phyloP scores from a whole-genome alignment of 2,797 vertebrate species.

The Lagocephalus sceleratus region DNA sequence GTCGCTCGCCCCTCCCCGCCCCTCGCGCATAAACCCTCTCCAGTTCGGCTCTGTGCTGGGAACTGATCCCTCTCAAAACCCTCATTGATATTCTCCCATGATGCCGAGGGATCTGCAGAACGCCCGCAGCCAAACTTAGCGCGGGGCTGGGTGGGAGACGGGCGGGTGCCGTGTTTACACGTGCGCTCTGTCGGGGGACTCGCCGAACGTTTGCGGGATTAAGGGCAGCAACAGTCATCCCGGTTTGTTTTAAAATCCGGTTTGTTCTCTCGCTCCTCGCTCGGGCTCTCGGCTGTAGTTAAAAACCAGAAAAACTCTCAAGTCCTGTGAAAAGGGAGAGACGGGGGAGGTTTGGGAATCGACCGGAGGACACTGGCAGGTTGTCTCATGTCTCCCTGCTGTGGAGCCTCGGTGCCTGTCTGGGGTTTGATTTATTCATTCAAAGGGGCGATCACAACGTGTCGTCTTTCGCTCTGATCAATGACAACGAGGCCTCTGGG shows the following conservation, averaged over 20 bases:
- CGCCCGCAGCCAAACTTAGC: slow-evolving; percentile 65
- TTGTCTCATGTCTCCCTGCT: slow-evolving; percentile 23
- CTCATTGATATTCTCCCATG: slow-evolving; percentile 75
- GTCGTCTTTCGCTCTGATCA: slow-evolving; percentile 50
- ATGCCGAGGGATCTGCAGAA: slow-evolving; percentile 66
- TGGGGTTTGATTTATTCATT: slow-evolving; percentile 56
- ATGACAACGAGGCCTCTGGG: slow-evolving; percentile 43
- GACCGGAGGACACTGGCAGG: slow-evolving; percentile 26
- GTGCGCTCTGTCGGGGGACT: slow-evolving; percentile 53
- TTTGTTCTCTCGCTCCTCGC: not conserved
- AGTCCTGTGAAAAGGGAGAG: too few relatives aligned
- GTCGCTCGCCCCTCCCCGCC: slow-evolving; percentile 17
- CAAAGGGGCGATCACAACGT: slow-evolving; percentile 54
- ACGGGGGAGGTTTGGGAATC: not conserved
- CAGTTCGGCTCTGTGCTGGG: slow-evolving; percentile 59
- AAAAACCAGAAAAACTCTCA: too few relatives aligned
- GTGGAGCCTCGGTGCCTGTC: slow-evolving; percentile 22
- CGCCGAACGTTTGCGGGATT: slow-evolving; percentile 51
- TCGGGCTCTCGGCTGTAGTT: too few relatives aligned
- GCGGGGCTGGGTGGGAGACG: slow-evolving; percentile 58
- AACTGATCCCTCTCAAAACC: slow-evolving; percentile 71
- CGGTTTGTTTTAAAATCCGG: not conserved
- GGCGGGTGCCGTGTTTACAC: slow-evolving; percentile 55
- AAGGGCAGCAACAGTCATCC: slow-evolving; percentile 2
- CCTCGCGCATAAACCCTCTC: slow-evolving; percentile 47